Base-by-base conservation (phyloP, 2,797 vertebrate species). In the Siniperca undulata region DNA sequence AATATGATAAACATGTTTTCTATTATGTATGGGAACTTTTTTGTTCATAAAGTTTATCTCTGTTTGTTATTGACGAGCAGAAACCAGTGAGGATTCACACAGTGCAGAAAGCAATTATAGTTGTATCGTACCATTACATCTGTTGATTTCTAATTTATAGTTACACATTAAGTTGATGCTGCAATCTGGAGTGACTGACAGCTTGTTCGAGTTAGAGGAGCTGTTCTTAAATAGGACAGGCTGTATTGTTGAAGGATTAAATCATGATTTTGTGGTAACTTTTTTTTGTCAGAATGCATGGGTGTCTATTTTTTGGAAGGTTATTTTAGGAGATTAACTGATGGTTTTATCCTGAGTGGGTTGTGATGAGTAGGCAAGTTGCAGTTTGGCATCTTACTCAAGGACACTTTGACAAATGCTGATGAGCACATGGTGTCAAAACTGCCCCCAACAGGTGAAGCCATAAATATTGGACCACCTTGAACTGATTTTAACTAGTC, bases 181-280 rank as follows among this genome's bases (percentile, higher is more conserved):
- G 19, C 3, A 38, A 79, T 56, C 48, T 5, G 0, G 8, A 60
- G 55, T 77, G 83, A 86, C n/a, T 76, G 88, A 74, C 80, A 75
- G 81, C 67, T 27, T 69, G 11, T 7, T 12, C 9, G 2, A 68
- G 68, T 60, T 34, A 13, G 74, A 81, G 70, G 73, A 86, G 70
- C 72, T 71, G 3, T 50, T 85, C 70, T 82, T 80, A 75, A 86
- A 84, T 42, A 50, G 46, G 44, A 66, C 64, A 6, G 44, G 67
- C 50, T 72, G 50, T 24, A 82, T 86, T 88, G 86, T 84, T 70
- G 53, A 34, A 8, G 85, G 85, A 92, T 86, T 88, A 79, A 86
- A 83, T 82, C 2, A 0, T 22, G 67, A 79, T 82, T 82, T 81
- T 4, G 36, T 53, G 59, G 44, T n/a, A 24, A 62, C 11, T 46